Conservation (phyloP, 2,113 vertebrate genomes). For the Cygnus buccinator region DNA sequence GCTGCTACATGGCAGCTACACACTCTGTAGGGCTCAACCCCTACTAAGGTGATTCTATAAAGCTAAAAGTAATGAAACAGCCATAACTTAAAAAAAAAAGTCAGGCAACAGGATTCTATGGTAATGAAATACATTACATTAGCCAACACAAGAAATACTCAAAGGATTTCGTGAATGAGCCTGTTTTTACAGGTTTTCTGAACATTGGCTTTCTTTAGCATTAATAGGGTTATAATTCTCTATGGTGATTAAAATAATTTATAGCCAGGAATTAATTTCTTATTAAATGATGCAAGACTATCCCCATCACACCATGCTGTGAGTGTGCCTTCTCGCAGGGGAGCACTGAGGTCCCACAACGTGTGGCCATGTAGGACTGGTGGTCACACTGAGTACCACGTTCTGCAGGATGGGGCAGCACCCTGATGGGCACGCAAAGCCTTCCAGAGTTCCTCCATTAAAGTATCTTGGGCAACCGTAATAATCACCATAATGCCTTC, state of each 20-base stretch:
- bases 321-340: not conserved
- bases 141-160: not conserved
- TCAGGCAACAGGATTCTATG: not conserved
- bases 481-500: not conserved
- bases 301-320: not conserved
- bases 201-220: not conserved
- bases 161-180: not conserved
- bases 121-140: not conserved
- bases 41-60: not conserved
- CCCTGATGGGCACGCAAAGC: not conserved
- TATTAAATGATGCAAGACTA: not conserved
- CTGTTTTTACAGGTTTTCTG: not conserved
- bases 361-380: too few relatives aligned
- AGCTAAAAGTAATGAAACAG: not conserved
- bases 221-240: not conserved
- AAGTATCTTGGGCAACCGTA: not conserved
- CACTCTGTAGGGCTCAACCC: not conserved
- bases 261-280: not conserved
- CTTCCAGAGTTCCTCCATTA: not conserved
- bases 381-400: accelerated
- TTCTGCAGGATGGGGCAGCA: not conserved
- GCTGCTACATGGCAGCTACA: not conserved
- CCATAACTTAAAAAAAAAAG: not conserved
- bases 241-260: not conserved
- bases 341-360: not conserved